Evolutionary conservation across 2,888 invertebrate species (phyloP), one percentile per base, ranked within the genome.

Genomic region (Palloptera scutellata): DNA sequence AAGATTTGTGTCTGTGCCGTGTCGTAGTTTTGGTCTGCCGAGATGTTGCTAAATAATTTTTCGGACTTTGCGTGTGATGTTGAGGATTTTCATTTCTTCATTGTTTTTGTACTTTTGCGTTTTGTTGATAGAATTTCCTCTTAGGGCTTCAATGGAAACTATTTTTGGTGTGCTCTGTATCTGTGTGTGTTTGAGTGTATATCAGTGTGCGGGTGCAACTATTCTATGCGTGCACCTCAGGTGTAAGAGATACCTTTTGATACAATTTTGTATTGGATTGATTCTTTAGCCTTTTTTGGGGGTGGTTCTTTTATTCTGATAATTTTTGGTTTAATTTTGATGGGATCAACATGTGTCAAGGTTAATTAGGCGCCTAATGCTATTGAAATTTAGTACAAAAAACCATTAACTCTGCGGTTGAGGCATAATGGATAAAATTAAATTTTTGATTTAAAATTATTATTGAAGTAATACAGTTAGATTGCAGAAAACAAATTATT

Each of bases 111-210:
- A 42, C 19, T 63, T 41, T 52, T 52, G 52, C 13, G 30, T 30
- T 30, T 30, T 30, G 30, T 30, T 30, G 42, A n/a, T 17, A 15
- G 51, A 42, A 13, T 13, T n/a, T 13, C 48, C 51, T 11, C 20
- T 51, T 15, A 63, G 52, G 66, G 72, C 74, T 67, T 73, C 72
- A 73, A 69, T 70, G 71, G 65, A 77, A 76, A 76, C 76, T 76
- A 73, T 76, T 76, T 45, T 74, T 70, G 59, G 58, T 70, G 73
- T 72, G 68, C 72, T 72, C n/a, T n/a, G n/a, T n/a, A n/a, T n/a
- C n/a, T n/a, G n/a, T n/a, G n/a, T 30, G 30, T 30, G 6, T 30
- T 2, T 4, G 30, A 4, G 30, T 30, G 30, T 30, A 6, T 30
- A 30, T 30, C 30, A 30, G 30, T 30, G 30, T 30, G 30, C 30